Evolutionary conservation across 2,113 vertebrate genomes (phyloP).

Genomic region (Ginglymostoma cirratum): DNA sequence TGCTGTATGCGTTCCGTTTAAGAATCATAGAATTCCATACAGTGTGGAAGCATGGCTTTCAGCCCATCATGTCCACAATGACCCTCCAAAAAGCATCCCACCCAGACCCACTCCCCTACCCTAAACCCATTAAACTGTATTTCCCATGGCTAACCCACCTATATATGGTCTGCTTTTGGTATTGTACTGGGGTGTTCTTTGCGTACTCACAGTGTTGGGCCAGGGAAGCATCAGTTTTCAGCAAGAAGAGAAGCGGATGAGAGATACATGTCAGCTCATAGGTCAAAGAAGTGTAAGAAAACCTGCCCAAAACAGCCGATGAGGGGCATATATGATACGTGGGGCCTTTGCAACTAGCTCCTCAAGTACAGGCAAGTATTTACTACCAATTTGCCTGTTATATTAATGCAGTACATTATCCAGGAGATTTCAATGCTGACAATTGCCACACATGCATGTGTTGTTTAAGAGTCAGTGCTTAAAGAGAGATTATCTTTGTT

Average conservation of each 20-base stretch:
- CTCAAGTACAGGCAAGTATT: background rate
- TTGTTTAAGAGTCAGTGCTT: background rate
- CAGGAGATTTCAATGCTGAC: background rate
- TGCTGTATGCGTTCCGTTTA: too few species aligned
- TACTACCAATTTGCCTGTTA: background rate
- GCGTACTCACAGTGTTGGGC: too few species aligned
- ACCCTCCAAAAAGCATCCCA: too few species aligned
- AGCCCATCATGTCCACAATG: too few species aligned
- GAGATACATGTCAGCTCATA: background rate
- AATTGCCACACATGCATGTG: background rate
- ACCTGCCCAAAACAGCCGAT: background rate
- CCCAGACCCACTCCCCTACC: too few species aligned
- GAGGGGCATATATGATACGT: too few species aligned
- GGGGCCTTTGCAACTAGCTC: background rate
- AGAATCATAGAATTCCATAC: too few species aligned
- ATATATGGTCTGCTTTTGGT: too few species aligned
- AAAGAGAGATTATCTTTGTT: background rate
- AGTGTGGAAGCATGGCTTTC: too few species aligned
- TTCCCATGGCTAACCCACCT: too few species aligned
- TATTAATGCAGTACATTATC: background rate
- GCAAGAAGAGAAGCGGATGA: background rate
- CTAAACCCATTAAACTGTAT: too few species aligned
- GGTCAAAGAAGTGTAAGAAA: background rate
- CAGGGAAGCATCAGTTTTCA: background rate
- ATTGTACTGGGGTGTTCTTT: too few species aligned